phyloP scores from a whole-genome alignment of 2,888 invertebrate species.

The Stenodema calcarata region DNA sequence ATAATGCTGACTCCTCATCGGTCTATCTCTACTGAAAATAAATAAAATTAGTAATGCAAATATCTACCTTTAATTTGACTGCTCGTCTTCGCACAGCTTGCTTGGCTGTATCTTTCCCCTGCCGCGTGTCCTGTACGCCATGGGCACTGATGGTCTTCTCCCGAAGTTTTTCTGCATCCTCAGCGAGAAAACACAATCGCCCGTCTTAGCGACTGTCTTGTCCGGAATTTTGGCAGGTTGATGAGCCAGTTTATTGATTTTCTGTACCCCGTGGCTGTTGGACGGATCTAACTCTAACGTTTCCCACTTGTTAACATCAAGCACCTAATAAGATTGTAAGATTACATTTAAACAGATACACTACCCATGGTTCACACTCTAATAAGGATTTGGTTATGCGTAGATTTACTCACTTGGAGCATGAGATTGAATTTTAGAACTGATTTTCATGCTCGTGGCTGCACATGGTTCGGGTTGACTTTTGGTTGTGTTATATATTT shows the following conservation, averaged over 20 bases:
- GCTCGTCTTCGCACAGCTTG: slow-evolving; percentile 65
- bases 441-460: neutral
- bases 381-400: neutral
- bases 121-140: slow-evolving; percentile 85
- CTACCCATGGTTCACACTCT: neutral
- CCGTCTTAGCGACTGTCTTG: slow-evolving; percentile 74
- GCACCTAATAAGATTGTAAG: neutral
- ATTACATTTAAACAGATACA: neutral
- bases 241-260: neutral
- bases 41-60: too few species aligned
- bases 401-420: neutral
- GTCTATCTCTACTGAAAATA: too few species aligned
- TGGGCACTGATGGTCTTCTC: slow-evolving; percentile 84
- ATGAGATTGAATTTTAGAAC: neutral
- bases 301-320: slow-evolving; percentile 53
- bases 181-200: slow-evolving; percentile 63
- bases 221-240: slow-evolving; percentile 75
- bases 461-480: neutral
- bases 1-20: too few species aligned
- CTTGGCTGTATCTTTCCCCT: slow-evolving; percentile 82
- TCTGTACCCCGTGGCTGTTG: slow-evolving; percentile 19
- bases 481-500: neutral
- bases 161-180: slow-evolving; percentile 67
- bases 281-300: neutral
- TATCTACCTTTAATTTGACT: too few species aligned